These are phyloP conservation scores for Caligus rogercresseyi DNA, from an alignment of 1,140 invertebrate species.

Conservation along the genomic window DNA sequence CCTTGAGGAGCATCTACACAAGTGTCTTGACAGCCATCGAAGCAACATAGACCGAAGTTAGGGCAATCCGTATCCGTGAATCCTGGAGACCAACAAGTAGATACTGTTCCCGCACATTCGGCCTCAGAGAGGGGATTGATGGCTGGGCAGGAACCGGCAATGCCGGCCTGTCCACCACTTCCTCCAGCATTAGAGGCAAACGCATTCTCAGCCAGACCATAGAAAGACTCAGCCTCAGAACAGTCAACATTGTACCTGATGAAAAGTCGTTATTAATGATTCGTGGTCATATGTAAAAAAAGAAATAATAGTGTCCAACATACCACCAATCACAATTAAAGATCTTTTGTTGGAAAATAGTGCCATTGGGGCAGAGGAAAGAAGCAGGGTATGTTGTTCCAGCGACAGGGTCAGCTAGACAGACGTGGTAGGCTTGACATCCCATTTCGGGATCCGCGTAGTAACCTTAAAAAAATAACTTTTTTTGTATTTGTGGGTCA, in stretches of 20 bases:
- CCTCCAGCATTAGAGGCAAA: slow-evolving; percentile 4
- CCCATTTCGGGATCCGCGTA: slow-evolving; percentile 28
- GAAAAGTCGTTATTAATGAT: too few relatives aligned
- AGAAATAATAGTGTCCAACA: not conserved
- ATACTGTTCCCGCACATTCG: slow-evolving; percentile 11
- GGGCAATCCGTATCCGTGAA: slow-evolving; percentile 18
- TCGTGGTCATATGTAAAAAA: not conserved
- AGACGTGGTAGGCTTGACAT: slow-evolving; percentile 39
- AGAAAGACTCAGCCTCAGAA: slow-evolving; percentile 21
- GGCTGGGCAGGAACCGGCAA: slow-evolving; percentile 10
- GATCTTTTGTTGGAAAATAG: slow-evolving; percentile 25
- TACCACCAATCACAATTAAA: slow-evolving; percentile 27
- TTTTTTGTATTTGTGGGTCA: too few relatives aligned
- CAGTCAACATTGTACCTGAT: slow-evolving; percentile 26
- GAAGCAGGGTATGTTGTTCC: slow-evolving; percentile 22
- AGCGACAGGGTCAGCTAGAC: slow-evolving; percentile 28
- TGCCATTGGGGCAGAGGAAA: slow-evolving; percentile 27
- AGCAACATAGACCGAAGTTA: slow-evolving; percentile 17
- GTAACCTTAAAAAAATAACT: slow-evolving; percentile 25
- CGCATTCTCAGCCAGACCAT: slow-evolving; percentile 22
- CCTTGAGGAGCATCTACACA: slow-evolving; percentile 8
- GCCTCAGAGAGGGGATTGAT: not conserved
- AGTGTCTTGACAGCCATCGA: slow-evolving; percentile 17
- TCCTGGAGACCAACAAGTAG: slow-evolving; percentile 19
- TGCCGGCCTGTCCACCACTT: not conserved